A percentile compares a stretch with the other conserved stretches of the same genome.
Conservation (phyloP, 64 coral and sea anemone species). For the Montipora efflorescens region DNA sequence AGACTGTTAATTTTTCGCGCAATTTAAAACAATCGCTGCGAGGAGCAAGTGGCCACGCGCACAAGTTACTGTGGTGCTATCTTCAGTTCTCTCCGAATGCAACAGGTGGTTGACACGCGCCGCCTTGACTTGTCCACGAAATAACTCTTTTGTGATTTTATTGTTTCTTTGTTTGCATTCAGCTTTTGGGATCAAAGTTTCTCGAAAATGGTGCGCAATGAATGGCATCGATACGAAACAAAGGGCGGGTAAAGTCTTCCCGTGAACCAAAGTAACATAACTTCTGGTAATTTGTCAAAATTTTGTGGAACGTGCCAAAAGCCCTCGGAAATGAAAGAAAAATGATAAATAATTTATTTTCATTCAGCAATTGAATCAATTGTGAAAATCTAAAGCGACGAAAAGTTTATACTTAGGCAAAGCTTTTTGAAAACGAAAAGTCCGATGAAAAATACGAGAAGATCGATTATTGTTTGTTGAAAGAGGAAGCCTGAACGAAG, state of each 20-base stretch:
- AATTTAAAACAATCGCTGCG: neutral
- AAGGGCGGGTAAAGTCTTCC: conserved; percentile 8
- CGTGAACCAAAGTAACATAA: neutral
- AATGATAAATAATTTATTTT: conserved; percentile 45
- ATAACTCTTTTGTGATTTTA: conserved; percentile 34
- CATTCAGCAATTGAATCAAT: conserved; percentile 48
- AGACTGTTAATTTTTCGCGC: too few species aligned
- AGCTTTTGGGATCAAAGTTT: conserved; percentile 47
- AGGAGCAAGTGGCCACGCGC: neutral
- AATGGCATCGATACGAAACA: conserved; percentile 16
- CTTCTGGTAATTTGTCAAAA: conserved; percentile 19
- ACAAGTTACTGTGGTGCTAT: too few species aligned
- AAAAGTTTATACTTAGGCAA: neutral
- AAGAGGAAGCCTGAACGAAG: too few species aligned
- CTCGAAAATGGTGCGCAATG: neutral
- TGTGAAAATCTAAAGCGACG: neutral
- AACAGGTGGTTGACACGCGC: conserved; percentile 60
- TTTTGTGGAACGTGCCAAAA: neutral
- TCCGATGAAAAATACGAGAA: neutral
- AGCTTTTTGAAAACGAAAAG: neutral
- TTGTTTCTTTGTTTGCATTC: conserved; percentile 49
- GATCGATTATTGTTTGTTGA: too few species aligned
- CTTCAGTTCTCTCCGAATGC: conserved; percentile 27
- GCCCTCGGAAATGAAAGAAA: neutral
- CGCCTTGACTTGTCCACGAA: neutral